Conservation (phyloP, 2,113 vertebrate species). For the Ciconia maguari region DNA sequence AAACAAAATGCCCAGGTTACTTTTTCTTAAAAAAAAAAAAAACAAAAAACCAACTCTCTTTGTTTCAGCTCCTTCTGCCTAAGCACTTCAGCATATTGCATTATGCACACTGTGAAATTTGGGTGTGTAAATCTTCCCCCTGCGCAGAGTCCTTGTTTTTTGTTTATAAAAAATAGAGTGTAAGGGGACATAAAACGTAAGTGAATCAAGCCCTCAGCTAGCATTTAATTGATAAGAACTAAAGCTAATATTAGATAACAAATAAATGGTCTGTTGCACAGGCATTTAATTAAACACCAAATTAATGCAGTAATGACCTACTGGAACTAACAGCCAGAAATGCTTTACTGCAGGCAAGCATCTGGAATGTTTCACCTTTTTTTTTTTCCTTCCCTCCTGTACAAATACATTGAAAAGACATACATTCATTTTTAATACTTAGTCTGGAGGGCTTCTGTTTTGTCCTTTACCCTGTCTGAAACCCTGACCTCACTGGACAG, state of each 20-base stretch:
- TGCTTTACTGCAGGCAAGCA: slow-evolving; percentile 79
- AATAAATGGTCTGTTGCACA: slow-evolving; percentile 87
- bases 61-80: slow-evolving; percentile 41
- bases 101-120: slow-evolving; percentile 48
- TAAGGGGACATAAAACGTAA: slow-evolving; percentile 77
- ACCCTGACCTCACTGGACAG: not conserved
- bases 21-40: not conserved
- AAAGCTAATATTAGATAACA: slow-evolving; percentile 89
- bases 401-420: slow-evolving; percentile 72
- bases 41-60: not conserved
- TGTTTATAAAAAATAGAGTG: slow-evolving; percentile 76
- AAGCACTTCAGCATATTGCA: slow-evolving; percentile 47
- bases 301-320: slow-evolving; percentile 88
- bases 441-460: slow-evolving; percentile 5
- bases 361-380: slow-evolving; percentile 80
- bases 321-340: slow-evolving; percentile 85
- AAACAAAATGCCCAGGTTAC: not conserved
- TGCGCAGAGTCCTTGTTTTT: slow-evolving; percentile 65
- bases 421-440: slow-evolving; percentile 61
- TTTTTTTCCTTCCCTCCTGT: not conserved
- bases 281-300: slow-evolving; percentile 88
- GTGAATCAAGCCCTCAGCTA: slow-evolving; percentile 84
- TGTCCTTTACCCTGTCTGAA: slow-evolving; percentile 4
- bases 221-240: slow-evolving; percentile 87
- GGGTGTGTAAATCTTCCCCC: slow-evolving; percentile 57